Evolutionary conservation across 2,888 invertebrate species (phyloP).

Genomic region (Amphipoea lucens): DNA sequence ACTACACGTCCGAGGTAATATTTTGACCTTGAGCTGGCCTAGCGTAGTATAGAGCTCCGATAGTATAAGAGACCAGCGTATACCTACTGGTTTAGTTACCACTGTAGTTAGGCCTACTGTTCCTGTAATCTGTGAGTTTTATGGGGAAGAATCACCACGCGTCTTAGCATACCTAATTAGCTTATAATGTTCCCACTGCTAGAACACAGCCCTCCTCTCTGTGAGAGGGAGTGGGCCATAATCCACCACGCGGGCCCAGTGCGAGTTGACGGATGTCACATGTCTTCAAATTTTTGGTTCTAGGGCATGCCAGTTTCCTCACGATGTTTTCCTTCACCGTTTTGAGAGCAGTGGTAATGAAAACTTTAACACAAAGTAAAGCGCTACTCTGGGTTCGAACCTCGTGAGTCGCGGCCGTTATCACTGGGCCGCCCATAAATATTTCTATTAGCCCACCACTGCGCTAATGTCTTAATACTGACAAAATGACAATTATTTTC

Average conservation of each 20-base stretch:
- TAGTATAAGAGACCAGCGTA: neutral
- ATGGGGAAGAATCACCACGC: neutral
- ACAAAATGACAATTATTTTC: neutral
- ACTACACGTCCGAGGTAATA: neutral
- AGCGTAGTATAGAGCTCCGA: neutral
- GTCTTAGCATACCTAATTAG: neutral
- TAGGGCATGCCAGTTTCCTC: too few species aligned
- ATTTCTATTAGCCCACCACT: neutral
- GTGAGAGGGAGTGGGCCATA: neutral
- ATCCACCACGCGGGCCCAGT: neutral
- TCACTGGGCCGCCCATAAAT: neutral
- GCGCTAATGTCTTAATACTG: neutral
- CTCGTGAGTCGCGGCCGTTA: neutral
- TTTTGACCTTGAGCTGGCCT: neutral
- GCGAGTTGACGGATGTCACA: neutral
- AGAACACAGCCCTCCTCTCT: neutral
- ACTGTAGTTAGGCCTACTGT: too few species aligned
- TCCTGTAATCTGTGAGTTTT: neutral
- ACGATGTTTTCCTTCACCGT: too few species aligned
- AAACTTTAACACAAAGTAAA: neutral
- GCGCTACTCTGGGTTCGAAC: too few species aligned
- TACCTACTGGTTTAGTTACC: neutral
- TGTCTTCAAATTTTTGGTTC: neutral
- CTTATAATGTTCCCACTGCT: neutral
- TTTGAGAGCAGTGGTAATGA: too few species aligned